Evolutionary conservation across 2,797 vertebrate species (phyloP).

Genomic region (Siniperca undulata): DNA sequence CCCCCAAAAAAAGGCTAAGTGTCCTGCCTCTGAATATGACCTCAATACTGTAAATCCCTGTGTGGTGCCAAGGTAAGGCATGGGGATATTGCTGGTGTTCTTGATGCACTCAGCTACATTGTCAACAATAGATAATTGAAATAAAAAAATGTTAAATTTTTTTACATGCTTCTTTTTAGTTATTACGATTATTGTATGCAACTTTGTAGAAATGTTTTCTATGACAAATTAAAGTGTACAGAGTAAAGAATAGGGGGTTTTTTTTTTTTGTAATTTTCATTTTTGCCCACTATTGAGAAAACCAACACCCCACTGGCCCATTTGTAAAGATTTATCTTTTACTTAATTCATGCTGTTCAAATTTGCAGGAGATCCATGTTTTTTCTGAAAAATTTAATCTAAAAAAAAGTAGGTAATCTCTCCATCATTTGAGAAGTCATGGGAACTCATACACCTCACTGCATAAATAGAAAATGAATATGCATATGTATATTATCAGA

Average conservation of each 20-base stretch:
- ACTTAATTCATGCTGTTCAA: not conserved
- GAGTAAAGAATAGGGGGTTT: not conserved
- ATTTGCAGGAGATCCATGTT: not conserved
- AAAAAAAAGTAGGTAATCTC: too few species aligned
- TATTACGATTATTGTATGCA: not conserved
- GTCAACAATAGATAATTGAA: not conserved
- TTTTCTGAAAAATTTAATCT: not conserved
- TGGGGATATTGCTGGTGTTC: slow-evolving; percentile 20
- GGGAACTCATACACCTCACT: not conserved
- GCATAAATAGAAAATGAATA: not conserved
- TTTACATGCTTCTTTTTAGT: not conserved
- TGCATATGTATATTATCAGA: not conserved
- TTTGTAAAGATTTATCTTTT: not conserved
- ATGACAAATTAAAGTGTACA: not conserved
- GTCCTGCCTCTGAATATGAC: slow-evolving; percentile 21
- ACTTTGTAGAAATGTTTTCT: not conserved
- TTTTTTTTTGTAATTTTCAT: not conserved
- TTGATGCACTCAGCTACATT: slow-evolving; percentile 7
- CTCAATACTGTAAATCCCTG: slow-evolving; percentile 34
- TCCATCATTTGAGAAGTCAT: not conserved
- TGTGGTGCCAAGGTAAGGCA: slow-evolving; percentile 37
- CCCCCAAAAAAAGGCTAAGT: slow-evolving; percentile 30
- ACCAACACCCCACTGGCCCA: not conserved
- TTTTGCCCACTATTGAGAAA: not conserved
- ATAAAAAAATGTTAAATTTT: not conserved